A percentile compares a stretch with the other conserved stretches of the same genome.
Conservation (phyloP, 2,113 vertebrate species). For the Rhizomys pruinosus region DNA sequence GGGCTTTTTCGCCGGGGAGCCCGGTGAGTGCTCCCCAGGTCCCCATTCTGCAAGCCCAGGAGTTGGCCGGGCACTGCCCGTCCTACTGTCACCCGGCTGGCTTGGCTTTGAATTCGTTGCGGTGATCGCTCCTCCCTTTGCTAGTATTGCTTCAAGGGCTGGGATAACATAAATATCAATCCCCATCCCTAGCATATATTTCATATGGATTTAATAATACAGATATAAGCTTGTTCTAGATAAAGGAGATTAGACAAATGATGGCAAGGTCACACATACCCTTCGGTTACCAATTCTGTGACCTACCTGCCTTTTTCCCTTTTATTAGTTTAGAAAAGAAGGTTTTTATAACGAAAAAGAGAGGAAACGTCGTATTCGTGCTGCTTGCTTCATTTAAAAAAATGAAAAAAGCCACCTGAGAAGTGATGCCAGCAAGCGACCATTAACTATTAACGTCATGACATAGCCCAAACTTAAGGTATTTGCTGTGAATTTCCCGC, state of each 20-base stretch:
- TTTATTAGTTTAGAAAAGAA: background rate
- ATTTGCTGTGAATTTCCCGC: background rate
- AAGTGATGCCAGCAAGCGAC: constrained; percentile 30
- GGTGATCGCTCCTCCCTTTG: no score
- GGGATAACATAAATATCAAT: background rate
- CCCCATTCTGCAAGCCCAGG: no score
- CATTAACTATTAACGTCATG: background rate
- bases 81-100: no score
- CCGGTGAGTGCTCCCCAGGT: no score
- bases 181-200: no score
- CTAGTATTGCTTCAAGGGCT: background rate
- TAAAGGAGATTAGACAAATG: background rate
- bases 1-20: no score
- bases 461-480: background rate
- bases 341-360: background rate
- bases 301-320: background rate
- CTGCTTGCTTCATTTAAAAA: constrained; percentile 18
- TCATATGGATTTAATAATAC: background rate
- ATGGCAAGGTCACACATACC: background rate
- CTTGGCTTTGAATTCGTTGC: no score
- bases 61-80: no score
- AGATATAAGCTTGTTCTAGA: background rate
- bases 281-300: no score
- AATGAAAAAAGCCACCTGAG: constrained; percentile 37
- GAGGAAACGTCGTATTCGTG: background rate